Base-by-base conservation (phyloP, 2,113 vertebrate species). In the Halcyon malimbica region DNA sequence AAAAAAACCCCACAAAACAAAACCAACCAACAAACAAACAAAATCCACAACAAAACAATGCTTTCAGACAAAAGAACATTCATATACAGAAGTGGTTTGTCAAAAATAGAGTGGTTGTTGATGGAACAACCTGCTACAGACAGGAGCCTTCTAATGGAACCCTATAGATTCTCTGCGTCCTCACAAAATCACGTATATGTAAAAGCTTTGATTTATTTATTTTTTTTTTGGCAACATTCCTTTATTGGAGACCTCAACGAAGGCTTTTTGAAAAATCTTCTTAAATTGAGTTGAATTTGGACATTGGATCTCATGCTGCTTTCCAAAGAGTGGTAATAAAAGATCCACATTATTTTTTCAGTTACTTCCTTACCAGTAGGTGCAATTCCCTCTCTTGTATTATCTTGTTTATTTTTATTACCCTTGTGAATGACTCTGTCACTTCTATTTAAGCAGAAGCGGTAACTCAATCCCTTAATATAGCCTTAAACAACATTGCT, bases 361-460 rank as follows among this genome's bases (percentile, higher is more conserved):
- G 64, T 93, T 87, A 77, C 59, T 89, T 80, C 60, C 28, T 90
- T 83, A 87, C 75, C 42, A 68, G 76, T 60, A 93, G 73, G 51
- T 91, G 23, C 59, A 83, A 62, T 92, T 96, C 76, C 28, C 74
- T 92, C 85, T 89, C 88, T 93, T 91, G 56, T 71, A 87, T 97
- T 94, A 88, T 94, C 93, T 87, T 76, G 50, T 69, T 90, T 85
- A 75, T 89, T 92, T 93, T 93, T 90, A 96, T 94, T 95, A 92
- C 87, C 75, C 81, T 78, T 90, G 71, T 85, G 90, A 89, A 94
- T 85, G 90, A 82, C 86, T 71, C 74, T 89, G 83, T 90, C 96
- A 82, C 77, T 93, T 95, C 65, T 53, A 28, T 78, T 96, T 93
- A 90, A 91, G 86, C 80, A 81, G 83, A 90, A 88, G 21, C 1